Base-by-base conservation (phyloP, 2,888 invertebrate species). In the Nemoura dubitans region DNA sequence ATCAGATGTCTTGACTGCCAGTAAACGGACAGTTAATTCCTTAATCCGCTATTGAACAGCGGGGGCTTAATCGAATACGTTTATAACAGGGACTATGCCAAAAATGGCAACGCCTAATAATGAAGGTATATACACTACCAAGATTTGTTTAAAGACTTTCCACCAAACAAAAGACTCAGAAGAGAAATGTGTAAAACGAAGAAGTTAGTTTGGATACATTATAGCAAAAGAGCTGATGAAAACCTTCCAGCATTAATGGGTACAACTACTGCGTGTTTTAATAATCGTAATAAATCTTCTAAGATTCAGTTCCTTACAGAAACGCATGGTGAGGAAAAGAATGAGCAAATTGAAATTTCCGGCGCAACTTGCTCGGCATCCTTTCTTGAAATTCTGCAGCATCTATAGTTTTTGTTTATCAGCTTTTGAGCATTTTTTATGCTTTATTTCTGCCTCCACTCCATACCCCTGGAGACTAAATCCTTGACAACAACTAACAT, bases 281-380 rank as follows among this genome's bases (percentile, higher is more conserved):
- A 81, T 29, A 81, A 81, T 27, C 27, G 21, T 81, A 81, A 81
- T 81, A 30, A 81, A 29, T 81, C 81, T 59, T 59, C 59, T 59
- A 14, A 29, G 81, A 30, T 30, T 29, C 30, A 26, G 6, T n/a
- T 10, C 78, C 25, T 59, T 59, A 14, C 2, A 59, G 3, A 30
- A 78, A 78, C 28, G 80, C n/a, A 27, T 81, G 5, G 28, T 80
- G 29, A n/a, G 5, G 29, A 30, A 6, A 3, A 59, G 59, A 16
- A 21, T 21, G 3, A 30, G 81, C 0, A 81, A 30, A 29, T 78
- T 5, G 29, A 78, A 25, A 26, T 78, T 26, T 78, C 78, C 78
- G 2, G 21, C 7, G 14, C 25, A 27, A 26, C 2, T 78, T 14
- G 10, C 81, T 81, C 29, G 29, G 30, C 81, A 80, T 80, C 80